Percentiles rank a stretch among this genome's conserved stretches.
Conservation (phyloP, 2,888 invertebrate species). For the Drosophila rellima region DNA sequence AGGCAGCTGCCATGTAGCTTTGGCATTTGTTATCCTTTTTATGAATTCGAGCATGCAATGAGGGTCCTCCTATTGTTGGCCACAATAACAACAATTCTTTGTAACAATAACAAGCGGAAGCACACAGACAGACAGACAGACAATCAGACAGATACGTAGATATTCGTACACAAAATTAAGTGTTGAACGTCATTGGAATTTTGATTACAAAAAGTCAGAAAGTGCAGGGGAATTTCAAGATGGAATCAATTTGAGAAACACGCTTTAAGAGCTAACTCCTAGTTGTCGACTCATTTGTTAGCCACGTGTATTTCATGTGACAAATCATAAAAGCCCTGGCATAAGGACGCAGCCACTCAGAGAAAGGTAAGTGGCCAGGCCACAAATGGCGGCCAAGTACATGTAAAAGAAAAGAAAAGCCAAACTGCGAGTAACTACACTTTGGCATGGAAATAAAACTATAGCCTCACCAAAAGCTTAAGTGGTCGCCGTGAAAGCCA, state of each 20-base stretch:
- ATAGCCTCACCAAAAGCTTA: conserved; percentile 36
- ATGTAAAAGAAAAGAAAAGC: conserved; percentile 8
- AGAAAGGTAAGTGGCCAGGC: conserved; percentile 57
- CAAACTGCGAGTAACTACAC: conserved; percentile 41
- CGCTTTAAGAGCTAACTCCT: conserved; percentile 3
- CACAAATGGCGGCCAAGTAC: conserved; percentile 50
- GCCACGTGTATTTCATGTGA: conserved; percentile 53
- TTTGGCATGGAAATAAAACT: conserved; percentile 62
- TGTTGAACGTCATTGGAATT: conserved; percentile 72
- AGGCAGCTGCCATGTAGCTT: conserved; percentile 65
- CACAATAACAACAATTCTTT: conserved; percentile 42
- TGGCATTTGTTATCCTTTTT: conserved; percentile 74
- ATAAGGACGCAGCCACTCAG: conserved; percentile 26
- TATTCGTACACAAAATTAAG: conserved; percentile 52
- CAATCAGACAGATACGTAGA: conserved; percentile 4
- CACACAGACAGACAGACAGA: conserved; percentile 1
- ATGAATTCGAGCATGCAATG: conserved; percentile 69
- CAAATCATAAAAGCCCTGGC: conserved; percentile 46
- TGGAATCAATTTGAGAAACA: conserved; percentile 40
- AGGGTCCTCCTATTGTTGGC: conserved; percentile 34
- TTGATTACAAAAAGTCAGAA: conserved; percentile 62
- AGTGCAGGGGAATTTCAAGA: conserved; percentile 7
- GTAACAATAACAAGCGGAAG: conserved; percentile 27
- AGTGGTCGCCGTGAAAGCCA: conserved; percentile 51
- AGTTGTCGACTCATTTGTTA: conserved; percentile 43